Conservation (phyloP, 1,140 invertebrate species). For the Chrysopa pallens region DNA sequence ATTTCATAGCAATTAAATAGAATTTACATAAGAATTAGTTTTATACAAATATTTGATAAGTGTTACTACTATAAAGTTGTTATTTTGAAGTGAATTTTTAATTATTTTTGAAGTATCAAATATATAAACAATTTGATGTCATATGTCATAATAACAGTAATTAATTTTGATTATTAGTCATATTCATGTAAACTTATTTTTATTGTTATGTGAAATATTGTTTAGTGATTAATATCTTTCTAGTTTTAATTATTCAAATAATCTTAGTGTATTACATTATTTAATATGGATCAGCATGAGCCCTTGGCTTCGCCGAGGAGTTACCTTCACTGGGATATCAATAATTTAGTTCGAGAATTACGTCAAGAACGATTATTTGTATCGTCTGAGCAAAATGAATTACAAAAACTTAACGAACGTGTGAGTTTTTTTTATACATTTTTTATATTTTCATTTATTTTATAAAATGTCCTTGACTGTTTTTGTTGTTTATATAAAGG, state of each 20-base stretch:
- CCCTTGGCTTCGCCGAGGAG: not conserved
- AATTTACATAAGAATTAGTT: too few relatives aligned
- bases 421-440: slow-evolving; percentile 22
- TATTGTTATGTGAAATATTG: slow-evolving; percentile 1
- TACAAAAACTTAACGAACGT: slow-evolving; percentile 53
- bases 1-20: too few relatives aligned
- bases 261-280: not conserved
- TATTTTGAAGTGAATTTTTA: too few relatives aligned
- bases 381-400: slow-evolving; percentile 46
- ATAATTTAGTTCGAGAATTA: slow-evolving; percentile 48
- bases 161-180: slow-evolving; percentile 1
- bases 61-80: too few relatives aligned
- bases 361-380: slow-evolving; percentile 57
- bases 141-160: not conserved
- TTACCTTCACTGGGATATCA: slow-evolving; percentile 30
- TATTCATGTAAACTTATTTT: not conserved
- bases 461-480: slow-evolving; percentile 1
- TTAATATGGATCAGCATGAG: not conserved
- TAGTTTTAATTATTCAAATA: not conserved
- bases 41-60: too few relatives aligned
- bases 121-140: too few relatives aligned
- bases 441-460: slow-evolving; percentile 6
- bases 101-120: too few relatives aligned
- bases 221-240: not conserved
- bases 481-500: slow-evolving; percentile 1